Evolutionary conservation across 1,140 invertebrate genomes (phyloP).

Genomic region (Drosophila novamexicana): DNA sequence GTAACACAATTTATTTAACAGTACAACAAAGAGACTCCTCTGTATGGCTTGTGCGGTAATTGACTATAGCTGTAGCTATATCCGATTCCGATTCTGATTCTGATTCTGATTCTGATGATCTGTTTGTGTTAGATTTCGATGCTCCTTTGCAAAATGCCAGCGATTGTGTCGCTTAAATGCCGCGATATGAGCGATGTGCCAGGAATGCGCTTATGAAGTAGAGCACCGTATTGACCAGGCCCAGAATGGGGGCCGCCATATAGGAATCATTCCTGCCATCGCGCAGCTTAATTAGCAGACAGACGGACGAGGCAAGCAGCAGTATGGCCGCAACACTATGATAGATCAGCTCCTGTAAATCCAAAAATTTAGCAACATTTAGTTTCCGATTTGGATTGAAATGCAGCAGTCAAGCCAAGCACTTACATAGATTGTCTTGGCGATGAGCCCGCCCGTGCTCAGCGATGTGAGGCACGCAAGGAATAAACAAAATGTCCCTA

Average conservation of each 20-base stretch:
- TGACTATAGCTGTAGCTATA: slow-evolving; percentile 17
- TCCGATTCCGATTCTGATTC: slow-evolving; percentile 36
- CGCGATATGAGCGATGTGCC: slow-evolving; percentile 89
- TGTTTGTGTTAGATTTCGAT: slow-evolving; percentile 19
- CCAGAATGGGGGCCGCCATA: slow-evolving; percentile 90
- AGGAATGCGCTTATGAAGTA: slow-evolving; percentile 91
- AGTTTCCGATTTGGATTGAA: too few species aligned
- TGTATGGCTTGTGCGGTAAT: slow-evolving; percentile 29
- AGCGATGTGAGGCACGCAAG: slow-evolving; percentile 90
- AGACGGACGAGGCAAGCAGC: slow-evolving; percentile 88
- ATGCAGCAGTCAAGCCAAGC: not conserved
- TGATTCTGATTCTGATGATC: slow-evolving; percentile 33
- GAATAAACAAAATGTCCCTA: slow-evolving; percentile 90
- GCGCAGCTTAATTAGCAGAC: slow-evolving; percentile 86
- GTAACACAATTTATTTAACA: slow-evolving; percentile 47
- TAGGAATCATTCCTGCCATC: slow-evolving; percentile 87
- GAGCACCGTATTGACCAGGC: slow-evolving; percentile 88
- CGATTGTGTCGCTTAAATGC: slow-evolving; percentile 85
- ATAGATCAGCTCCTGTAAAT: slow-evolving; percentile 90
- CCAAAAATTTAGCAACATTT: not conserved
- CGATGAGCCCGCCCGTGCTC: slow-evolving; percentile 91
- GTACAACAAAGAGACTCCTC: slow-evolving; percentile 62
- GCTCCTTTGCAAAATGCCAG: slow-evolving; percentile 18
- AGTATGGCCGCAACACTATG: slow-evolving; percentile 89
- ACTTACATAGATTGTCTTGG: slow-evolving; percentile 95